These are phyloP conservation scores for Ceyx cyanopectus DNA, from an alignment of 2,113 vertebrate genomes.

Conservation along the genomic window DNA sequence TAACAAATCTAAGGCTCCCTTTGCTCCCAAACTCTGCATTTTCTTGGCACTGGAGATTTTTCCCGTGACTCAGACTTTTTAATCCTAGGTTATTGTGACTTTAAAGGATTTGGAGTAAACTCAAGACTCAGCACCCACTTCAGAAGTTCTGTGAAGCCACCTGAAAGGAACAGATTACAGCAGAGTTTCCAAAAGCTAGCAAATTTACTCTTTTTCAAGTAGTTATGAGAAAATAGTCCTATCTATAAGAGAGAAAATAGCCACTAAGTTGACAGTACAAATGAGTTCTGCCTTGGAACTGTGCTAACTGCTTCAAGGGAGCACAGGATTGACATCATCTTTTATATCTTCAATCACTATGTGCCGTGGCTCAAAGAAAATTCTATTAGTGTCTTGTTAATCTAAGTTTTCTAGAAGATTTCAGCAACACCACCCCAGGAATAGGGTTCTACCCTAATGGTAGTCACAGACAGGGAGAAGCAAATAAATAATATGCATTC, in stretches of 20 bases:
- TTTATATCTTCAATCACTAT: background rate
- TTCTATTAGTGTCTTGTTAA: background rate
- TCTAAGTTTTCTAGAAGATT: conserved; percentile 8
- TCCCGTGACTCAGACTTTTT: background rate
- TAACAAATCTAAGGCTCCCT: background rate
- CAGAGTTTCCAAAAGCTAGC: background rate
- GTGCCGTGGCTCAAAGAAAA: background rate
- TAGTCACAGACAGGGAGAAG: background rate
- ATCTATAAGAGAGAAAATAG: background rate
- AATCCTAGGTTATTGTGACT: background rate
- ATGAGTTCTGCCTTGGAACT: background rate
- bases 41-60: background rate
- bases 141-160: background rate
- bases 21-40: background rate
- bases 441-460: background rate
- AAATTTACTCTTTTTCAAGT: background rate
- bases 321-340: background rate
- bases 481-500: background rate
- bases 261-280: background rate
- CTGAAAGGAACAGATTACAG: background rate
- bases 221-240: background rate
- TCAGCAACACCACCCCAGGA: background rate
- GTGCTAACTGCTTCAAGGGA: background rate
- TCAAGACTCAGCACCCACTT: background rate
- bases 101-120: background rate